Evolutionary conservation across 2,888 invertebrate genomes (phyloP).

Genomic region (Alloplasta piceator): DNA sequence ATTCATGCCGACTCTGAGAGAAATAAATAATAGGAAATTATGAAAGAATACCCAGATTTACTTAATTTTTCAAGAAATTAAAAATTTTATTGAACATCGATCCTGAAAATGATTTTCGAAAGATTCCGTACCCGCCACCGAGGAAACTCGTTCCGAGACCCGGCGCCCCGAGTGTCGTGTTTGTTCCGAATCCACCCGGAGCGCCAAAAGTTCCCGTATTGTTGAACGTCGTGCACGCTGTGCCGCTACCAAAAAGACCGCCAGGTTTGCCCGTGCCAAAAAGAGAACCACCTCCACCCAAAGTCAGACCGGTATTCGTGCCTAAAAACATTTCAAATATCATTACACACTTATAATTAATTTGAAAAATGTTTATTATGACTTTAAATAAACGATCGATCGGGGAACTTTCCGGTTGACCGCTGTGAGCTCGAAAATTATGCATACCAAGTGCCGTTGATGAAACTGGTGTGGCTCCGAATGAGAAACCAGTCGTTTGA

Average conservation of each 20-base stretch:
- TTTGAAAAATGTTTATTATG: background rate
- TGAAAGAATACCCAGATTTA: conserved; percentile 17
- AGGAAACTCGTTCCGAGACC: conserved; percentile 76
- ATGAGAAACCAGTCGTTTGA: conserved; percentile 81
- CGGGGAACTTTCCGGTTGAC: background rate
- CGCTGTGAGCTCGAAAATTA: background rate
- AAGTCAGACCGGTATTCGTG: conserved; percentile 82
- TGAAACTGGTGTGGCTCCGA: conserved; percentile 76
- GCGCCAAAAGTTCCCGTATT: conserved; percentile 81
- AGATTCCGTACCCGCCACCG: conserved; percentile 70
- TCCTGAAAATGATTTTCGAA: too few relatives aligned
- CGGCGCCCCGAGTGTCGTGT: conserved; percentile 68
- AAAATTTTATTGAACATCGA: too few relatives aligned
- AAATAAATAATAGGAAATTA: conserved; percentile 8
- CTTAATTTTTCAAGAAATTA: too few relatives aligned
- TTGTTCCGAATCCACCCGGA: conserved; percentile 81
- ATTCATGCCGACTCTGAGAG: conserved; percentile 72
- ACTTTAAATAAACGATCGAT: background rate
- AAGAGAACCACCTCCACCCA: conserved; percentile 75
- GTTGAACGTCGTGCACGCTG: conserved; percentile 83
- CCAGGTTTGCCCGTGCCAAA: conserved; percentile 84
- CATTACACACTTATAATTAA: conserved; percentile 36
- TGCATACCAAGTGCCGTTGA: conserved; percentile 77
- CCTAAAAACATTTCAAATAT: conserved; percentile 40
- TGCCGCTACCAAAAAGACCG: conserved; percentile 85